A percentile compares a stretch with the other conserved stretches of the same genome.
Evolutionary conservation across 2,113 vertebrate species (phyloP).

Genomic region (Salvelinus fontinalis): DNA sequence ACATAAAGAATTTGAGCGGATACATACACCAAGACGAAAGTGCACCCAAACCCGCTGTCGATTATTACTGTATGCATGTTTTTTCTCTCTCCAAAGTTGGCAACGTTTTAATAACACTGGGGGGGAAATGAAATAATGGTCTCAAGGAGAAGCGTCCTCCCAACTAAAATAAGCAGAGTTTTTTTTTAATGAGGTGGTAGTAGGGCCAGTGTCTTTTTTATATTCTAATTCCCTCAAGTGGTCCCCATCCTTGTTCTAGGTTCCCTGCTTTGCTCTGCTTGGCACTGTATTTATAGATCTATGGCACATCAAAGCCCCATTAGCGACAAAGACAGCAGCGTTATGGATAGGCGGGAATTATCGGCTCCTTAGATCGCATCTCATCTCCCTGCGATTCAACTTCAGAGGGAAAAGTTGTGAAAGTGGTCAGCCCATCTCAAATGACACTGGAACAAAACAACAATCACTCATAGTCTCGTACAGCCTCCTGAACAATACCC

Average conservation of each 20-base stretch:
- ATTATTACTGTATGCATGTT: slow-evolving; percentile 3
- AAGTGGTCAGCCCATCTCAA: slow-evolving; percentile 19
- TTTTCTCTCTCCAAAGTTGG: slow-evolving; percentile 9
- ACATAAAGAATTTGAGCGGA: not conserved
- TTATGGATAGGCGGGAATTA: slow-evolving; percentile 31
- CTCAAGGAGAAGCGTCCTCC: slow-evolving; percentile 22
- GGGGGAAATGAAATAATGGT: not conserved
- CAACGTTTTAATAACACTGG: slow-evolving; percentile 23
- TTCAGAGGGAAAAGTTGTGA: slow-evolving; percentile 15
- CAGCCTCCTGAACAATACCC: not conserved
- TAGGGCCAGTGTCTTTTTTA: slow-evolving; percentile 43
- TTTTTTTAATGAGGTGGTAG: slow-evolving; percentile 59
- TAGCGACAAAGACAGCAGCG: slow-evolving; percentile 36
- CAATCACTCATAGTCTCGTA: not conserved
- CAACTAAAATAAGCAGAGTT: slow-evolving; percentile 39
- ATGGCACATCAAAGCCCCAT: slow-evolving; percentile 36
- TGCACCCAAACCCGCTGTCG: not conserved
- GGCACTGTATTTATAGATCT: slow-evolving; percentile 27
- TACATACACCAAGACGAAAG: not conserved
- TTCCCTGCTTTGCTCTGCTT: slow-evolving; percentile 35
- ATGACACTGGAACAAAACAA: not conserved
- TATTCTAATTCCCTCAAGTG: slow-evolving; percentile 55
- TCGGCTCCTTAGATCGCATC: slow-evolving; percentile 36
- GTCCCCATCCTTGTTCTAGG: slow-evolving; percentile 54
- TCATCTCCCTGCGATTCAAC: slow-evolving; percentile 10